phyloP scores from a whole-genome alignment of 2,888 invertebrate genomes.

The Schizotus pectinicornis region DNA sequence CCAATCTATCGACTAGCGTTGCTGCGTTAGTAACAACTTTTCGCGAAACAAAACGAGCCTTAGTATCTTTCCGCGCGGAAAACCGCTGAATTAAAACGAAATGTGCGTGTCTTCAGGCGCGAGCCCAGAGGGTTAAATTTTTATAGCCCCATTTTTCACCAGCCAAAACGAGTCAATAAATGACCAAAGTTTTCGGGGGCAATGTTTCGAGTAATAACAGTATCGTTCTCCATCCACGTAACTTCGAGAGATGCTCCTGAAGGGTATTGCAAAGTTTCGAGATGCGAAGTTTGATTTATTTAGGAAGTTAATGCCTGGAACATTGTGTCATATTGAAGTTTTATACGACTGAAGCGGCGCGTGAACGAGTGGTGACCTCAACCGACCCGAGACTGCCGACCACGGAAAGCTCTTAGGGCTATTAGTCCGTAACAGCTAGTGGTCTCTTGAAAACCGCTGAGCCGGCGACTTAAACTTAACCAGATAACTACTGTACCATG shows the following conservation, averaged over 20 bases:
- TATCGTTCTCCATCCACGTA: background rate
- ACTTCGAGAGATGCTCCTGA: background rate
- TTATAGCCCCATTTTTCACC: background rate
- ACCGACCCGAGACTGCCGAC: constrained; percentile 18
- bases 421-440: constrained; percentile 27
- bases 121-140: constrained; percentile 2
- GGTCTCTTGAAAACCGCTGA: constrained; percentile 35
- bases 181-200: too few relatives aligned
- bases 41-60: constrained; percentile 15
- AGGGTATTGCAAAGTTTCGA: too few relatives aligned
- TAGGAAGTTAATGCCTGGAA: constrained; percentile 39
- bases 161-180: too few relatives aligned
- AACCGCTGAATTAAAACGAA: too few relatives aligned
- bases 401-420: constrained; percentile 26
- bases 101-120: too few relatives aligned
- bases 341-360: constrained; percentile 34
- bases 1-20: constrained; percentile 1
- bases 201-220: background rate
- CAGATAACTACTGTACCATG: constrained; percentile 33
- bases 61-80: constrained; percentile 6
- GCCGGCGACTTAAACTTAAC: constrained; percentile 29
- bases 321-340: constrained; percentile 37
- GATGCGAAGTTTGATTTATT: constrained; percentile 31
- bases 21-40: constrained; percentile 10
- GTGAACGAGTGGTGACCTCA: constrained; percentile 32